A percentile compares a stretch with the other conserved stretches of the same genome.
These are phyloP conservation scores for Gymnogyps californianus DNA, from an alignment of 2,113 vertebrate species.

Conservation along the genomic window DNA sequence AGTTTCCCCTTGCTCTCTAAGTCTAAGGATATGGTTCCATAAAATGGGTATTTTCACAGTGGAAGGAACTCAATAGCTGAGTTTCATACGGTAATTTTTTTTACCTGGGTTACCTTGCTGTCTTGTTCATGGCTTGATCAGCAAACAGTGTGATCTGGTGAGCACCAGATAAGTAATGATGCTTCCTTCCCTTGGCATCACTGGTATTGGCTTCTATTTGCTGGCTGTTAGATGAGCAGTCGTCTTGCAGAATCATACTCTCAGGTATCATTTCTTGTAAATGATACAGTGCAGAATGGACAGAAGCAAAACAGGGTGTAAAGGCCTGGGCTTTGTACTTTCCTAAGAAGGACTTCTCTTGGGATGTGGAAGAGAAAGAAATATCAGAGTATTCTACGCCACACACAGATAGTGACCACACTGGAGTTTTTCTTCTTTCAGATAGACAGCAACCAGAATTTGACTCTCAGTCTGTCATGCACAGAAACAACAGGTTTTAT, in stretches of 20 bases:
- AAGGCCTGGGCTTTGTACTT: neutral
- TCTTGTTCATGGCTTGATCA: neutral
- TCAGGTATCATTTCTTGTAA: neutral
- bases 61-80: neutral
- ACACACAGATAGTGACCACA: neutral
- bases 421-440: neutral
- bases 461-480: neutral
- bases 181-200: neutral
- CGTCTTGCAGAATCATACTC: neutral
- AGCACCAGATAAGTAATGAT: neutral
- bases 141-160: neutral
- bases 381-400: neutral
- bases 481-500: neutral
- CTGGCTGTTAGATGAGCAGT: neutral
- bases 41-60: neutral
- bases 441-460: neutral
- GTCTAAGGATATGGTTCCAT: neutral
- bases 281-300: neutral
- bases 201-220: neutral
- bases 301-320: neutral
- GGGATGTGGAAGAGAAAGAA: neutral
- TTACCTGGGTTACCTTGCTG: neutral
- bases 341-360: neutral
- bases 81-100: neutral
- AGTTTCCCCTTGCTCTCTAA: conserved; percentile 12